Evolutionary conservation across 1,140 invertebrate species (phyloP), one percentile per base, ranked within the genome.

Genomic region (Cardiocondyla obscurior): DNA sequence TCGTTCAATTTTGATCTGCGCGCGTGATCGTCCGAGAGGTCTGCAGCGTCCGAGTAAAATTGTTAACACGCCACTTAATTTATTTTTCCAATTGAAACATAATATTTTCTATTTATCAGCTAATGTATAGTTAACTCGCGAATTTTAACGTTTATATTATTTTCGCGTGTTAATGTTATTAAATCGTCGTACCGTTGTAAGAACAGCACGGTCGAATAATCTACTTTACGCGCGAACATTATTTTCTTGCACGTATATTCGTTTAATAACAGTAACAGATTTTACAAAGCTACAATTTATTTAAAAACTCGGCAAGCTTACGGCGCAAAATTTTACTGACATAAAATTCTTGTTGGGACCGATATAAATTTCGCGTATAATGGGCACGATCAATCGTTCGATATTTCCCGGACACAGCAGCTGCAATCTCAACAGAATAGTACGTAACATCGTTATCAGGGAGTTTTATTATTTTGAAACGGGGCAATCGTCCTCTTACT

Each of bases 391-490:
- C 57, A 76, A 69, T 67, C n/a, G 22, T 67, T 28, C 16, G 10
- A 28, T 22, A 14, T 7, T 51, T 53, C 7, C 22, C 42, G 16
- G 12, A 53, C 62, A 64, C 62, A 76, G 51, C 58, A 39, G 28
- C 16, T 77, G 74, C 60, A 69, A 79, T 53, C 46, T 77, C 74
- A 64, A 33, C 22, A 19, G 1, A 10, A 53, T n/a, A 25, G 16
- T 44, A 49, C 19, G 25, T 51, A 53, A 79, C 74, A 53, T 69
- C 62, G 62, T 69, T 79, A 79, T 69, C 62, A 33, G n/a, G 8
- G 5, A 58, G 30, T 73, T 58, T 70, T 60, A 81, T 83, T 77
- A 79, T 83, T 83, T 83, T 39, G 58, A 55, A 79, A 76, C 42
- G 44, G 19, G 22, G 8, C 46, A 46, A 55, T 70, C 30, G 44